phyloP scores from a whole-genome alignment of 2,888 invertebrate species.

The Stegana nigrithorax region DNA sequence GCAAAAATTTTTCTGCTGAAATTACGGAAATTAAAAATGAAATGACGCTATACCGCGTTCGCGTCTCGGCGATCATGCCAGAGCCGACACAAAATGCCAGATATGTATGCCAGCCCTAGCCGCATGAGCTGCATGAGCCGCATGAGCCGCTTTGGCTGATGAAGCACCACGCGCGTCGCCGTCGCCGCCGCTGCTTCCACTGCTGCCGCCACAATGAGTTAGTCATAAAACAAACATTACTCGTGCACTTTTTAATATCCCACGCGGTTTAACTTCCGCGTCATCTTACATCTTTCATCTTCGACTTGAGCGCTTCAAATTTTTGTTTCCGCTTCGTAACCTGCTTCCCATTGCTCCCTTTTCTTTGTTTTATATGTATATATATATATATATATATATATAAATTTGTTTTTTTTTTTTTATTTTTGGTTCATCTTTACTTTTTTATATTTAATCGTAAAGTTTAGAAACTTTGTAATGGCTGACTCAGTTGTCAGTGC shows the following conservation, averaged over 20 bases:
- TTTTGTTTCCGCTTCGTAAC: slow-evolving; percentile 22
- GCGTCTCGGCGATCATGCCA: slow-evolving; percentile 49
- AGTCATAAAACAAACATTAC: slow-evolving; percentile 57
- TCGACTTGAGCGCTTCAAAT: too few species aligned
- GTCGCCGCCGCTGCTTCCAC: not conserved
- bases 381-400: too few species aligned
- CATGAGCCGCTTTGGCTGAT: slow-evolving; percentile 5
- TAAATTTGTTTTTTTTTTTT: too few species aligned
- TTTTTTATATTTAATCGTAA: slow-evolving; percentile 63
- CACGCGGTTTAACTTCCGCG: slow-evolving; percentile 64
- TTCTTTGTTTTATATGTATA: too few species aligned
- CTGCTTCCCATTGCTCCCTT: too few species aligned
- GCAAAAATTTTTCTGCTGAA: slow-evolving; percentile 69
- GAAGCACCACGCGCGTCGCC: too few species aligned
- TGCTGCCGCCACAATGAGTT: slow-evolving; percentile 44
- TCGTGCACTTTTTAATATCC: slow-evolving; percentile 67
- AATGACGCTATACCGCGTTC: slow-evolving; percentile 57
- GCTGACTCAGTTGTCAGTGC: slow-evolving; percentile 16
- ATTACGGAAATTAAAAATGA: slow-evolving; percentile 69
- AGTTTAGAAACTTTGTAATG: slow-evolving; percentile 67
- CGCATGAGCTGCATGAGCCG: not conserved
- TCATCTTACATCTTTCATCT: too few species aligned
- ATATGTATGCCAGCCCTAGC: not conserved
- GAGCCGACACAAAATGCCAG: too few species aligned
- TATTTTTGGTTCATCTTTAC: slow-evolving; percentile 18